Evolutionary conservation across 2,797 vertebrate genomes (phyloP).

Genomic region (Fratercula arctica): DNA sequence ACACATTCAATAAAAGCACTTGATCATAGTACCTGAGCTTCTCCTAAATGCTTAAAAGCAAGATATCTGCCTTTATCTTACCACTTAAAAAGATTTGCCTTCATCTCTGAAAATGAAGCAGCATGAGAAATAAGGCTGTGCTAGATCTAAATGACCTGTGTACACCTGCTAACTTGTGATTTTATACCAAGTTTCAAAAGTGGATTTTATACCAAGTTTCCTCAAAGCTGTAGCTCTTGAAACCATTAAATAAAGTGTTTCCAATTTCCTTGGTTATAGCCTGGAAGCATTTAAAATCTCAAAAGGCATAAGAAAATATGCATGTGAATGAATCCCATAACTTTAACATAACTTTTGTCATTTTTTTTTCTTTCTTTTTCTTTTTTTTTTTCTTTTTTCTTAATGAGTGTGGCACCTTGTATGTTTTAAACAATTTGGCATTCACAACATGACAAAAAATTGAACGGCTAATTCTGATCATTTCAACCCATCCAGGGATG

Average conservation of each 20-base stretch:
- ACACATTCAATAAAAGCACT: background rate
- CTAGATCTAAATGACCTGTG: background rate
- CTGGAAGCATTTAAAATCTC: background rate
- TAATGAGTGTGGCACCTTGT: fast-evolving
- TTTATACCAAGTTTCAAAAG: background rate
- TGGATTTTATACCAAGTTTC: background rate
- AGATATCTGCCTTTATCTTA: background rate
- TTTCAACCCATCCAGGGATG: background rate
- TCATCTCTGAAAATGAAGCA: background rate
- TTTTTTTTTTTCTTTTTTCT: background rate
- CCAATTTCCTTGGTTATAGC: background rate
- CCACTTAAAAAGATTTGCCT: background rate
- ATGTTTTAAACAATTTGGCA: background rate
- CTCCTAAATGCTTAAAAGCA: background rate
- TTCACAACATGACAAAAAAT: background rate
- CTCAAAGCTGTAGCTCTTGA: background rate
- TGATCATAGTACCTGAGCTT: background rate
- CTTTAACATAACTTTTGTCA: background rate
- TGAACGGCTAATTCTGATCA: background rate
- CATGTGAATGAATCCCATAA: background rate
- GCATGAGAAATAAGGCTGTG: background rate
- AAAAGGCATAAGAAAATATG: background rate
- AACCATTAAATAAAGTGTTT: background rate
- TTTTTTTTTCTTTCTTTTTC: too few relatives aligned
- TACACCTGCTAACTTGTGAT: background rate